Evolutionary conservation across 2,888 invertebrate genomes (phyloP), one percentile per base, ranked within the genome.

Genomic region (Celastrina argiolus): DNA sequence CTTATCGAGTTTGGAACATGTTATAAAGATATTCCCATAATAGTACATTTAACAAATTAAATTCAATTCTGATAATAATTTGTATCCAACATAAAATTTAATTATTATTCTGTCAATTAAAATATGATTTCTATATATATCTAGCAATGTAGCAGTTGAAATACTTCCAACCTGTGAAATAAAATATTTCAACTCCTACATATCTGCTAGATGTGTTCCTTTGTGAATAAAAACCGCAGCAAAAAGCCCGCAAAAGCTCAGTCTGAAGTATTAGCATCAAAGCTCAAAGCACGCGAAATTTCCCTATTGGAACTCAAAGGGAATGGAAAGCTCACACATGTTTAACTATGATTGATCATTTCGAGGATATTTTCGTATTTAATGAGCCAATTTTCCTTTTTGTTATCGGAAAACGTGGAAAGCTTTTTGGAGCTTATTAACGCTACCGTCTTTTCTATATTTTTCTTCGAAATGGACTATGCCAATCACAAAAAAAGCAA

Each of bases 261-360:
- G 28, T 58, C 58, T 65, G 51, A 65, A 58, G 58, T 58, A 59
- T 65, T 65, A 65, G 65, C 59, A 65, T 65, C 65, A 65, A 65
- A 65, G 65, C 56, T 58, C 41, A 26, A 41, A 65, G 42, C 59
- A 65, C 16, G 58, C 58, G 39, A 31, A 65, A 34, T 34, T 42
- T 31, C 56, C 26, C 42, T 34, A 42, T 65, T 34, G 65, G 42
- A 41, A 42, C 28, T 65, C 41, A 31, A 61, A 61, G 61, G 39
- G 5, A 61, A 61, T 36, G 39, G 5, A 61, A 36, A 59, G 8
- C 16, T 59, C 36, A 12, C 61, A 12, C 61, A 18, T 34, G 34
- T 16, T 34, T 12, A 14, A 4, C 22, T 51, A 26, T 51, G 51
- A 51, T 51, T 51, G 12, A 22, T 51, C 39, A 34, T 61, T 61